These are phyloP conservation scores for Megaceryle torquata DNA, from an alignment of 2,113 vertebrate genomes.

Conservation along the genomic window DNA sequence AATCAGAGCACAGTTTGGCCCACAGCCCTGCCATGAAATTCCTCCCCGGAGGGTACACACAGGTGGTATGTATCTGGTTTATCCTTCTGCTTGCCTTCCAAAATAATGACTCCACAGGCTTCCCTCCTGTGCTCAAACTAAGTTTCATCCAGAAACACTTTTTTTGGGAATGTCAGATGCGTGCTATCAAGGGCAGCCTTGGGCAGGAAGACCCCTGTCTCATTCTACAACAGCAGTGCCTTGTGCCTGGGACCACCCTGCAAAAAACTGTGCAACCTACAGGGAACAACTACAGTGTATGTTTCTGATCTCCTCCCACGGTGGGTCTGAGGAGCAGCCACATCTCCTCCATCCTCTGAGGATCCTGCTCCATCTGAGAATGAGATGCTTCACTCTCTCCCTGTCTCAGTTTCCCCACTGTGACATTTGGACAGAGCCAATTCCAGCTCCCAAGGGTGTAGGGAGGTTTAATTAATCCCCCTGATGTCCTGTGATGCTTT, in stretches of 20 bases:
- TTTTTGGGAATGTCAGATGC: neutral
- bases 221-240: neutral
- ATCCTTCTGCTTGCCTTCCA: neutral
- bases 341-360: neutral
- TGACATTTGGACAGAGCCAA: neutral
- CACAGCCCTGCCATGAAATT: neutral
- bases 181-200: neutral
- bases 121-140: neutral
- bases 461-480: neutral
- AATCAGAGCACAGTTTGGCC: neutral
- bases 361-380: neutral
- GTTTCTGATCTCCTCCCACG: neutral
- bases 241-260: neutral
- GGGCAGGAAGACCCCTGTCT: neutral
- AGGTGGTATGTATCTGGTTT: neutral
- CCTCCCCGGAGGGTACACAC: fast-evolving
- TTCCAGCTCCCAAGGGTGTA: neutral
- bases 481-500: neutral
- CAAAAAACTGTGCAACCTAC: neutral
- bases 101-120: neutral
- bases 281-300: neutral
- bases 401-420: neutral
- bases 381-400: neutral
- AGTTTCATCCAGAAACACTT: neutral
- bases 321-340: neutral